Base-by-base conservation (phyloP, 2,888 invertebrate species). In the Amitus sp. region DNA sequence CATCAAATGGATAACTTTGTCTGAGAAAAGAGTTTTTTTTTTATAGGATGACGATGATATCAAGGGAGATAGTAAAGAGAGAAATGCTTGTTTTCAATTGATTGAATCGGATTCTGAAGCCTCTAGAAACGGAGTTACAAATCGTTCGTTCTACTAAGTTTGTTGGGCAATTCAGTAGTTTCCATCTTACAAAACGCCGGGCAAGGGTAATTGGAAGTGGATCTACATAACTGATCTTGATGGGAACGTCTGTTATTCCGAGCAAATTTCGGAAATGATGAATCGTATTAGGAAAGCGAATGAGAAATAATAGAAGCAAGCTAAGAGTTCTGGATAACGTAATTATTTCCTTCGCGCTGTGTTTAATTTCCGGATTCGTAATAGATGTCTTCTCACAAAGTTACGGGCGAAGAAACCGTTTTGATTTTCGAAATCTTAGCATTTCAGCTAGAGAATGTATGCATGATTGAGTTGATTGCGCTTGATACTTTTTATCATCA, bases 341-440 rank as follows among this genome's bases (percentile, higher is more conserved):
- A 65, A 67, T 65, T 73, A 70, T 73, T 70, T 66, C 67, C 65
- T 70, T 60, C 12, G 15, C 37, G 15, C 15, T 65, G 65, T 57
- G 64, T 70, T 75, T 73, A 74, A 77, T 76, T 76, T 77, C 74
- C 76, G 74, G 71, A 70, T 75, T 66, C 59, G 57, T 66, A 72
- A 73, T 61, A 62, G 64, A 57, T 57, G 57, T 37, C 57, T 60
- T 60, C 47, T 57, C 57, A 64, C 60, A 57, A 64, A 64, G 47
- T 57, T 57, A 15, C 53, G 33, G 23, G 49, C 53, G 52, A 43
- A 64, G 20, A 42, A 42, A 42, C 19, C 18, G 20, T 42, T 42
- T 4, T 9, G 10, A 39, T 53, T 47, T 53, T 56, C 53, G 52
- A 60, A 12, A 10, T 19, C 19, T 4, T 18, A 4, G 9, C 2